Conservation (phyloP, 2,113 vertebrate species). For the Lagopus leucura region DNA sequence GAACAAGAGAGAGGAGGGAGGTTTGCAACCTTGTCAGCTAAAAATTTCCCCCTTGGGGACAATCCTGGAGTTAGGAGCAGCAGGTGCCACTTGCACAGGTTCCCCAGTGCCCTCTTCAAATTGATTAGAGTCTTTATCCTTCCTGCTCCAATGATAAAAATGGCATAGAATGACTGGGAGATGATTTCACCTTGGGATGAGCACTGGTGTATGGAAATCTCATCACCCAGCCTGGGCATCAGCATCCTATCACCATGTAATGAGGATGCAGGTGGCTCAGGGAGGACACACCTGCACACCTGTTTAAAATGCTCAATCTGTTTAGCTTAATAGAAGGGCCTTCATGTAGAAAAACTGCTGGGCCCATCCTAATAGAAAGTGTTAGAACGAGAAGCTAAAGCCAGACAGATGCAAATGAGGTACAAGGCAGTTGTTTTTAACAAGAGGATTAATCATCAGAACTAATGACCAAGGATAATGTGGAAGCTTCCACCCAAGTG, state of each 20-base stretch:
- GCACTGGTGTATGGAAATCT: neutral
- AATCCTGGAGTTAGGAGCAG: neutral
- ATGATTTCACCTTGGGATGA: neutral
- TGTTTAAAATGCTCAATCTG: neutral
- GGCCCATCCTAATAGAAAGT: neutral
- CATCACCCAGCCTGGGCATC: neutral
- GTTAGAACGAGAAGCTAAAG: neutral
- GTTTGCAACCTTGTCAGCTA: neutral
- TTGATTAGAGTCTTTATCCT: neutral
- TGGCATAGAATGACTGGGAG: neutral
- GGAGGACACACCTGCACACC: neutral
- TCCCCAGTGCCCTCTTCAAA: neutral
- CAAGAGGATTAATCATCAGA: neutral
- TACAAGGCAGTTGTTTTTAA: neutral
- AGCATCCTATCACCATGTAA: accelerated
- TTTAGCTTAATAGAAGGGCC: neutral
- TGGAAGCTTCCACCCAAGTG: accelerated
- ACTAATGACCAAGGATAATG: neutral
- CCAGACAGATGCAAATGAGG: neutral
- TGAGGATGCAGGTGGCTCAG: accelerated
- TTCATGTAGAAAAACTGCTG: neutral
- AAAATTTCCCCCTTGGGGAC: neutral
- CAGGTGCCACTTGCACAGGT: neutral
- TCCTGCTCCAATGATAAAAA: constrained; percentile 7
- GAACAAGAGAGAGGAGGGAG: neutral